Conservation (phyloP, 1,140 invertebrate genomes). For the Sycophila sp. region DNA sequence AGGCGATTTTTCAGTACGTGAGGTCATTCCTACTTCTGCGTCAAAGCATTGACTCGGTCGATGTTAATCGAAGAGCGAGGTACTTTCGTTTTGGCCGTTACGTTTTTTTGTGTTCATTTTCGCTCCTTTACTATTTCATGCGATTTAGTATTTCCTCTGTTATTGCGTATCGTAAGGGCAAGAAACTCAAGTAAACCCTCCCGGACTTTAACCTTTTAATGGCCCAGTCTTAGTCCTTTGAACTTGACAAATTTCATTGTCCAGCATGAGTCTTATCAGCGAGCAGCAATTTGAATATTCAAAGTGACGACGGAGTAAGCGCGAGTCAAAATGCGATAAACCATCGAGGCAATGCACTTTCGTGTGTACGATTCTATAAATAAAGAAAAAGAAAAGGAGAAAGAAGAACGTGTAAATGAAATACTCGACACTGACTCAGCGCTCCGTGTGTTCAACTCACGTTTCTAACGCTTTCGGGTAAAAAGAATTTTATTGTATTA, state of each 20-base stretch:
- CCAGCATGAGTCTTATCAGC: not conserved
- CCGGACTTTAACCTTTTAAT: slow-evolving; percentile 28
- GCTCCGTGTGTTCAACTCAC: too few species aligned
- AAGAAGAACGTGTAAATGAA: too few species aligned
- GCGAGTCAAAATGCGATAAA: not conserved
- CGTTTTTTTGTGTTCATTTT: not conserved
- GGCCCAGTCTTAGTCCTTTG: not conserved
- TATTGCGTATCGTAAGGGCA: slow-evolving; percentile 18
- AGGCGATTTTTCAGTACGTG: not conserved
- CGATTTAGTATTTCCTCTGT: not conserved
- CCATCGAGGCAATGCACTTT: not conserved
- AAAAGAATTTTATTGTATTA: too few species aligned
- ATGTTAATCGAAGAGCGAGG: not conserved
- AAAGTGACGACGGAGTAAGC: not conserved
- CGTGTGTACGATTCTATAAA: not conserved
- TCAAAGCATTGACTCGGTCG: not conserved
- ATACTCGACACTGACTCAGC: too few species aligned
- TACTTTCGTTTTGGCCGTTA: not conserved
- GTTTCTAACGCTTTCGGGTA: too few species aligned
- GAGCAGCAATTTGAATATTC: slow-evolving; percentile 2
- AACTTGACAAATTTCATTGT: slow-evolving; percentile 7
- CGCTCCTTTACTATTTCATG: not conserved
- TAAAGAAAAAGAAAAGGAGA: not conserved
- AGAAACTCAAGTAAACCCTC: slow-evolving; percentile 28
- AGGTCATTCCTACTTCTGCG: not conserved